Base-by-base conservation (phyloP, 2,113 vertebrate genomes). In the Pluvialis apricaria region DNA sequence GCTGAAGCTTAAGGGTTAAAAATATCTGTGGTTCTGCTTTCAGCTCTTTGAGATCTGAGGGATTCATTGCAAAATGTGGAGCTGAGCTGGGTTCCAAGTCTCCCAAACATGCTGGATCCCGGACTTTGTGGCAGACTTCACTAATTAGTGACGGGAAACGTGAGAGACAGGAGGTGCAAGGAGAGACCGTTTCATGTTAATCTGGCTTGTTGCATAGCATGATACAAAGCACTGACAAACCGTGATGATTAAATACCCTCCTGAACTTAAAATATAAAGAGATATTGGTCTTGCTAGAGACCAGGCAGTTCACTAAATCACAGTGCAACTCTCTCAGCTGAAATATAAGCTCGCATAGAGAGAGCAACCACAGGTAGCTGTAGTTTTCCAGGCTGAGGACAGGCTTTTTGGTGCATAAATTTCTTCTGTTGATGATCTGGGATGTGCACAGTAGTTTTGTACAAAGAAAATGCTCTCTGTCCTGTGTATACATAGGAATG, bases 301-400 rank as follows among this genome's bases (percentile, higher is more conserved):
- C 38, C 45, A 82, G 44, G 45, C 54, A 76, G 80, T 75, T 96
- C 82, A 72, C 55, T 96, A 92, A 95, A 92, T 94, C 88, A 82
- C 78, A 57, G 15, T 22, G 31, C 40, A 51, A 32, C 60, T 88
- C 71, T 88, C 76, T 92, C 45, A 47, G 42, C 49, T 96, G 86
- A 92, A 92, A 95, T 86, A 86, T 2, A 82, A 90, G 6, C 64
- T 91, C 5, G 1, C 36, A 54, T 2, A 76, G 52, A 51, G 49
- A 86, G 4, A 92, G 14, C 18, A 93, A 36, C 18, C 57, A 80
- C 32, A 62, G 32, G 42, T 42, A 91, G 20, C 19, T 85, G 42
- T 62, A 36, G 44, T 91, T 93, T 92, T 75, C 60, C 5, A 15
- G 32, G 42, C 49, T 18, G 28, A 90, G 54, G 45, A 77, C 6